Base-by-base conservation (phyloP, 2,888 invertebrate genomes). In the Phengaris arion region DNA sequence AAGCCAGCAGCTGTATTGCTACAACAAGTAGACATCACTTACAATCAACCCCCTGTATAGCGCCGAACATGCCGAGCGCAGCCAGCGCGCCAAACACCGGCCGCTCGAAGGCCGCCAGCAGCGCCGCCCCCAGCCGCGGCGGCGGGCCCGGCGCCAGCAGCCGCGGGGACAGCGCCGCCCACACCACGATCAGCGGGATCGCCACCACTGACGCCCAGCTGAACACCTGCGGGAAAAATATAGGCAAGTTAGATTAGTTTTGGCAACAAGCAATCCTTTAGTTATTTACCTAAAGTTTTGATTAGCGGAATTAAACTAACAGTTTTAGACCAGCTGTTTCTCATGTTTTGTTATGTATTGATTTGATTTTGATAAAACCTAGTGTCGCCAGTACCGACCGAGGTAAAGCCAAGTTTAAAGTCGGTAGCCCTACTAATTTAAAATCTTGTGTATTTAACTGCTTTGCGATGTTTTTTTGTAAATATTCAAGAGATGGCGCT, bases 31-130 rank as follows among this genome's bases (percentile, higher is more conserved):
- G 2, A 35, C 35, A 35, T 1, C 51, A 86, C 88, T 82, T 69
- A 93, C 92, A 89, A 0, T 86, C 82, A 0, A 92, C 83, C 10
- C 87, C 86, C 75, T 90, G 86, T 78, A 92, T 87, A 46, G 90
- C 89, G 0, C 90, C 92, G 1, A 92, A 85, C 79, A 92, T 79
- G 7, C 89, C 89, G 5, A 87, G 52, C 5, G 83, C 83, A 8
- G 89, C 87, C 76, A 90, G 81, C 48, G 85, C 75, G 1, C 86
- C 85, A 85, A 93, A 92, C 15, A 90, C 83, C 2, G 92, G 89
- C 0, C 92, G 81, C 85, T 93, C 92, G 48, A 87, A 73, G 2
- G 89, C 90, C 0, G 92, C 91, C 8, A 92, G 86, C 75, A 85
- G 85, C 2, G 91, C 91, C 9, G 87, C 89, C 2, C 82, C 78